These are phyloP conservation scores for Forficula auricularia DNA, from an alignment of 1,140 invertebrate species.

Conservation along the genomic window DNA sequence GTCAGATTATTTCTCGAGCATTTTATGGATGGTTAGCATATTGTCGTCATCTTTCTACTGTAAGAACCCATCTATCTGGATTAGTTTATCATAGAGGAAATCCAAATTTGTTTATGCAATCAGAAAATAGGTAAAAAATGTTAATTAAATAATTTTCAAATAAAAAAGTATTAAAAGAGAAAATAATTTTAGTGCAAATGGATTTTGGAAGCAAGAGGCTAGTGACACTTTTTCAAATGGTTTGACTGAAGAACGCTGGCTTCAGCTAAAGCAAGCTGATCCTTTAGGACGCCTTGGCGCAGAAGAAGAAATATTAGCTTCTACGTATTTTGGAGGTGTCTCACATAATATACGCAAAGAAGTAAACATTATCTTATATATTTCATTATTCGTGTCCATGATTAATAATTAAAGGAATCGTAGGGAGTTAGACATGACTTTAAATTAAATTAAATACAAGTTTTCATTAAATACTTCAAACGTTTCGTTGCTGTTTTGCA, in stretches of 20 bases:
- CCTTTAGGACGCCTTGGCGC: conserved; percentile 19
- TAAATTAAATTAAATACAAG: too few relatives aligned
- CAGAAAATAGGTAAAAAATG: conserved; percentile 3
- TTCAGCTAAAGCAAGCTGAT: conserved; percentile 23
- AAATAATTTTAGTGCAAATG: conserved; percentile 24
- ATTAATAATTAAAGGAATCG: too few relatives aligned
- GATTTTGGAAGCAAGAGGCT: conserved; percentile 7
- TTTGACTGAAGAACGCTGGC: conserved; percentile 51
- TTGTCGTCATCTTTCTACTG: conserved; percentile 77
- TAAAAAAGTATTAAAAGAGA: too few relatives aligned
- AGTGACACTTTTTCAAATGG: conserved; percentile 26
- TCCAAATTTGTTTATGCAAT: conserved; percentile 16
- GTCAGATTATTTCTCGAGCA: conserved; percentile 84
- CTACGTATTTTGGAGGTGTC: conserved; percentile 77
- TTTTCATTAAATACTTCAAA: too few relatives aligned
- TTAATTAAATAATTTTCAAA: too few relatives aligned
- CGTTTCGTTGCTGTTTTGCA: too few relatives aligned
- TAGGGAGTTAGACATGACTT: too few relatives aligned
- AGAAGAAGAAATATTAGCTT: conserved; percentile 54
- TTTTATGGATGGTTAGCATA: conserved; percentile 94
- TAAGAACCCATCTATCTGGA: conserved; percentile 78
- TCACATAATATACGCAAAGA: conserved; percentile 58
- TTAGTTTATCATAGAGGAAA: conserved; percentile 43
- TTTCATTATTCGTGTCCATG: too few relatives aligned
- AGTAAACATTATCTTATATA: conserved; percentile 24